phyloP scores from a whole-genome alignment of 2,113 vertebrate species.

The Neomonachus schauinslandi region DNA sequence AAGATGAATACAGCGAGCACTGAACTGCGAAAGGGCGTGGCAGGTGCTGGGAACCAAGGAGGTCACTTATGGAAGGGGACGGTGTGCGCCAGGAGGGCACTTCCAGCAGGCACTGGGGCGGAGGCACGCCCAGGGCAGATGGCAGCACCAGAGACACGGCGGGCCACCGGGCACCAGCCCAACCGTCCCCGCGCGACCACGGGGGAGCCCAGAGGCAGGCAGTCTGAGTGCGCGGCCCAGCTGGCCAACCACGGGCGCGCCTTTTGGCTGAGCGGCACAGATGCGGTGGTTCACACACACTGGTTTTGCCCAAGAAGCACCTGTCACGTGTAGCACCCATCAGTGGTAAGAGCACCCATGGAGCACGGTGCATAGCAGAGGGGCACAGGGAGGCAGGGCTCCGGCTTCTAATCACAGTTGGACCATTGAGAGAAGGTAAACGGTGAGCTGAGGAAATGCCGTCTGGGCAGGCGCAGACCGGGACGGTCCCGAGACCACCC shows the following conservation, averaged over 20 bases:
- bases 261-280: conserved; percentile 61
- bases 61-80: conserved; percentile 80
- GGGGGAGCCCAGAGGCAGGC: conserved; percentile 81
- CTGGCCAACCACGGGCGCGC: conserved; percentile 66
- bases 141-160: conserved; percentile 85
- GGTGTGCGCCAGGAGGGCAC: conserved; percentile 76
- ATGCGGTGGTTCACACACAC: conserved; percentile 72
- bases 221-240: conserved; percentile 74
- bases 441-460: conserved; percentile 80
- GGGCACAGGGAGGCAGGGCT: conserved; percentile 75
- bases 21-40: conserved; percentile 65
- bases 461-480: conserved; percentile 73
- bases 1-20: conserved; percentile 60
- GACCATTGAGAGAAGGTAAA: conserved; percentile 83
- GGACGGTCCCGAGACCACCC: conserved; percentile 46
- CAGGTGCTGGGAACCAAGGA: conserved; percentile 81
- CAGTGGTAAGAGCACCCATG: conserved; percentile 83
- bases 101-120: conserved; percentile 89
- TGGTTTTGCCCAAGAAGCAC: conserved; percentile 73
- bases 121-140: conserved; percentile 90
- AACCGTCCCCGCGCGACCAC: conserved; percentile 79
- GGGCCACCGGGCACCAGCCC: conserved; percentile 85
- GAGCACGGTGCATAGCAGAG: conserved; percentile 77
- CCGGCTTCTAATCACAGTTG: conserved; percentile 81
- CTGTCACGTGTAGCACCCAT: conserved; percentile 82